Conservation (phyloP, 2,888 invertebrate genomes). For the Eilema griseolum region DNA sequence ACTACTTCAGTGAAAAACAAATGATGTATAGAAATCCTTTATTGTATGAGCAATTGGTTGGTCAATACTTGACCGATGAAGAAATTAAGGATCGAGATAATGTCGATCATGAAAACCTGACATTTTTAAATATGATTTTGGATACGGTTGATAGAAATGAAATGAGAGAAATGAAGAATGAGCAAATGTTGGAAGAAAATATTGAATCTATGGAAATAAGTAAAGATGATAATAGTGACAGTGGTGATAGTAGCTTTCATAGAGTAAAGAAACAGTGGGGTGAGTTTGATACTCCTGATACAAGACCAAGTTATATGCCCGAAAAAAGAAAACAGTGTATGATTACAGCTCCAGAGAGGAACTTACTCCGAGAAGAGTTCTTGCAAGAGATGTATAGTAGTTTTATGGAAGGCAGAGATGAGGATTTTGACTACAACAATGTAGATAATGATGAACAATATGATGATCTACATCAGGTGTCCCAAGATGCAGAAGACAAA, state of each 20-base stretch:
- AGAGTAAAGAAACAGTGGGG: slow-evolving; percentile 80
- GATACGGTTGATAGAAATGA: slow-evolving; percentile 93
- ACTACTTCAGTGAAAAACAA: slow-evolving; percentile 96
- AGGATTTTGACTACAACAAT: slow-evolving; percentile 93
- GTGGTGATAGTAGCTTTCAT: slow-evolving; percentile 47
- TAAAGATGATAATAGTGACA: slow-evolving; percentile 48
- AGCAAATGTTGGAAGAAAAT: slow-evolving; percentile 88
- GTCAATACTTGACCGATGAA: slow-evolving; percentile 93
- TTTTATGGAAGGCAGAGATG: slow-evolving; percentile 94
- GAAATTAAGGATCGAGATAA: slow-evolving; percentile 90
- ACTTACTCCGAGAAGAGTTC: slow-evolving; percentile 92
- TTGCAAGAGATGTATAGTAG: slow-evolving; percentile 93
- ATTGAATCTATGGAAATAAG: slow-evolving; percentile 64
- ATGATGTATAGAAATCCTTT: slow-evolving; percentile 97
- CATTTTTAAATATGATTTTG: slow-evolving; percentile 92
- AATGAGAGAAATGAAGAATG: slow-evolving; percentile 87
- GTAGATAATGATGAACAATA: slow-evolving; percentile 94
- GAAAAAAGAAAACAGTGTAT: slow-evolving; percentile 68
- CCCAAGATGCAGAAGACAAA: slow-evolving; percentile 94
- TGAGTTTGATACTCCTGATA: slow-evolving; percentile 83
- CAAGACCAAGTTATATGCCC: slow-evolving; percentile 65
- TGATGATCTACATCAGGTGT: slow-evolving; percentile 90
- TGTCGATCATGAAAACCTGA: slow-evolving; percentile 85
- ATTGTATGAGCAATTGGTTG: slow-evolving; percentile 95
- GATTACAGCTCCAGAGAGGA: slow-evolving; percentile 87